These are phyloP conservation scores for Bombus superbus DNA, from an alignment of 1,140 invertebrate species.

Conservation along the genomic window DNA sequence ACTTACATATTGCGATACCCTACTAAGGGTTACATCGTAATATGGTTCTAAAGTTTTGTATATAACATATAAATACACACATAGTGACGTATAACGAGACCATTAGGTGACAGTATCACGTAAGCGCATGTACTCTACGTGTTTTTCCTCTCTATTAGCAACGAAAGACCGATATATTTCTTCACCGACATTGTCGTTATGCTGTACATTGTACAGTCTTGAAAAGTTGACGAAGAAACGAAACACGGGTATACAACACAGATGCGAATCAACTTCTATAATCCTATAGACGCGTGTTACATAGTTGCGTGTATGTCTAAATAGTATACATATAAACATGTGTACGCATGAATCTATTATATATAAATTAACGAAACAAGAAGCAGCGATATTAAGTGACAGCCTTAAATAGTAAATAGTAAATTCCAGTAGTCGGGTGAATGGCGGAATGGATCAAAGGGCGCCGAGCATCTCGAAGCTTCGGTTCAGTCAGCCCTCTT, in stretches of 20 bases:
- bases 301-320: neutral
- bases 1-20: constrained; percentile 7
- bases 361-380: constrained; percentile 70
- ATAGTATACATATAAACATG: neutral
- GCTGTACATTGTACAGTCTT: neutral
- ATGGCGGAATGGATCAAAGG: constrained; percentile 68
- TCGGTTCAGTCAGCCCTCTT: constrained; percentile 49
- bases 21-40: constrained; percentile 1
- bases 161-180: constrained; percentile 63
- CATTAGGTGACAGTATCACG: constrained; percentile 64
- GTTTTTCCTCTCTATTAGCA: constrained; percentile 51
- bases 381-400: constrained; percentile 64
- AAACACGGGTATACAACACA: too few relatives aligned
- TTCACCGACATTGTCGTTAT: constrained; percentile 43
- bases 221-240: neutral
- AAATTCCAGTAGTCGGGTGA: constrained; percentile 76
- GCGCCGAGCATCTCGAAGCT: constrained; percentile 58
- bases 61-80: neutral
- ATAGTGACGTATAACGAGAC: constrained; percentile 62
- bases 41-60: neutral
- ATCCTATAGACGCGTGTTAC: neutral
- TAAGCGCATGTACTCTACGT: constrained; percentile 40
- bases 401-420: constrained; percentile 75
- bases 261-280: neutral
- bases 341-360: neutral